Conservation (phyloP, 1,140 invertebrate genomes). For the Mycetomoellerius zeteki region DNA sequence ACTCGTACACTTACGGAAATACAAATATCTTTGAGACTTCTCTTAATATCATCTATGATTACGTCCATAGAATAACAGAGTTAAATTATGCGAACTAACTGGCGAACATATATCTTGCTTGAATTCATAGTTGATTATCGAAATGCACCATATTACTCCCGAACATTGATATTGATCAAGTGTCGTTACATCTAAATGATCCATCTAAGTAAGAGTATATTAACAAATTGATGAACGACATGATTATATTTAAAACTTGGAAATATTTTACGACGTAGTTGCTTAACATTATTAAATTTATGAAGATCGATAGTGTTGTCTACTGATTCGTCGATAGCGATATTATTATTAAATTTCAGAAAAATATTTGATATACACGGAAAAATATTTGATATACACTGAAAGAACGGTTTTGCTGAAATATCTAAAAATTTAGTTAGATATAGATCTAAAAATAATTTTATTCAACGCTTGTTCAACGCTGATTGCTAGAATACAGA, state of each 20-base stretch:
- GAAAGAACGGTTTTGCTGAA: too few relatives aligned
- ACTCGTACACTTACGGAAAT: not conserved
- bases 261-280: not conserved
- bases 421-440: too few relatives aligned
- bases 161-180: conserved; percentile 44
- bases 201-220: conserved; percentile 39
- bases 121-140: conserved; percentile 52
- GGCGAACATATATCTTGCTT: not conserved
- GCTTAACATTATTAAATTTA: not conserved
- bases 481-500: too few relatives aligned
- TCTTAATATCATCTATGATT: conserved; percentile 3
- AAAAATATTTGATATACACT: too few relatives aligned
- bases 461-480: too few relatives aligned
- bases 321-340: not conserved
- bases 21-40: not conserved
- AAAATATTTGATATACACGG: not conserved
- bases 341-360: not conserved
- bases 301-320: conserved; percentile 22
- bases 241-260: conserved; percentile 34
- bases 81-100: conserved; percentile 25
- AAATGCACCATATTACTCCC: conserved; percentile 8
- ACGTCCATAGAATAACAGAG: not conserved
- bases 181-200: not conserved
- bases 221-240: conserved; percentile 38
- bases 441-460: too few relatives aligned